phyloP scores from a whole-genome alignment of 2,113 vertebrate genomes.

The Saccopteryx bilineata region DNA sequence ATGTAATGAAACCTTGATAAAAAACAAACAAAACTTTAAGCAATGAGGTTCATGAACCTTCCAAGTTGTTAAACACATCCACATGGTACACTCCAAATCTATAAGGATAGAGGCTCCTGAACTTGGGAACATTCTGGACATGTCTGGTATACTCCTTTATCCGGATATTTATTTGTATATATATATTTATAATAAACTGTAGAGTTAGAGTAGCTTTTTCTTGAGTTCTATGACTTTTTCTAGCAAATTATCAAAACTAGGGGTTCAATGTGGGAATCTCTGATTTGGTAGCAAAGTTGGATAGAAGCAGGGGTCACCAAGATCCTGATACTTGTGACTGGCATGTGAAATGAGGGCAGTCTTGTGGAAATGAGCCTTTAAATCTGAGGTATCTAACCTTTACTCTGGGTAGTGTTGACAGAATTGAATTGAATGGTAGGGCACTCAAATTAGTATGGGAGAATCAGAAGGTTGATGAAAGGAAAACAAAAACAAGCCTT shows the following conservation, averaged over 20 bases:
- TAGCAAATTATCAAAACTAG: background rate
- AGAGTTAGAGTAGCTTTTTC: background rate
- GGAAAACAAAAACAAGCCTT: background rate
- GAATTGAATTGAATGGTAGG: background rate
- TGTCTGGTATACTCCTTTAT: background rate
- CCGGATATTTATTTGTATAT: background rate
- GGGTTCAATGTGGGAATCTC: background rate
- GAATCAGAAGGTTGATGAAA: background rate
- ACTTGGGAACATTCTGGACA: background rate
- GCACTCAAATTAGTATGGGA: background rate
- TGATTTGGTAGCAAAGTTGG: background rate
- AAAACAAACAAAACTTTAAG: background rate
- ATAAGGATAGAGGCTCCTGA: rapidly evolving
- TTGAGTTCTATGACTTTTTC: background rate
- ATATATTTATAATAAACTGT: background rate
- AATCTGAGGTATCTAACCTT: background rate
- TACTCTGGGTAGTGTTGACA: background rate
- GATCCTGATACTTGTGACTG: background rate
- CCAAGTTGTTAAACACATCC: background rate
- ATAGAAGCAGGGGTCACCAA: background rate
- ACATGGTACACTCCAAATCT: background rate
- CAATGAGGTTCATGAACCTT: background rate
- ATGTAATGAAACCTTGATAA: background rate
- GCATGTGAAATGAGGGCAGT: background rate
- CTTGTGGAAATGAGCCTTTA: background rate